Evolutionary conservation across 2,113 vertebrate species (phyloP).

Genomic region (Leptobrachium leishanense): DNA sequence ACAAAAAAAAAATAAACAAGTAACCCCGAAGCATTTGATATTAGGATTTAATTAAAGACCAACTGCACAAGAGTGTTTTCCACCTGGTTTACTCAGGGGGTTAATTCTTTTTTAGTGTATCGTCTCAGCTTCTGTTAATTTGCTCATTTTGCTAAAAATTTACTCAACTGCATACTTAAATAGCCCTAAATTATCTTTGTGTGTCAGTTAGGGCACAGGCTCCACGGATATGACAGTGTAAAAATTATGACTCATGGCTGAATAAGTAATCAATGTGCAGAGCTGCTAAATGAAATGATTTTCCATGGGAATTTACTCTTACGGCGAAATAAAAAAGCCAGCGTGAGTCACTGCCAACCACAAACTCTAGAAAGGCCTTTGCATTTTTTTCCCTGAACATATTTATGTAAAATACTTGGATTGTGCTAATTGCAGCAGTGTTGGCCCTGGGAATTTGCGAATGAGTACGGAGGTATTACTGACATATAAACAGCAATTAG

Average conservation of each 20-base stretch:
- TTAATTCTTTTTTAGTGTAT: no score
- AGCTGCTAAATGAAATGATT: conserved; percentile 19
- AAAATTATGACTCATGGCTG: conserved; percentile 30
- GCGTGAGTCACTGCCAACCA: conserved; percentile 21
- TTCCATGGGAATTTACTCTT: conserved; percentile 34
- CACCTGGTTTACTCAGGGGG: no score
- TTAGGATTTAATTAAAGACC: no score
- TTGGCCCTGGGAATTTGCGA: background rate
- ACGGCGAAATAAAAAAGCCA: background rate
- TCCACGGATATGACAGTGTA: background rate
- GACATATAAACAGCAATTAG: conserved; percentile 13
- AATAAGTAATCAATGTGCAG: conserved; percentile 13
- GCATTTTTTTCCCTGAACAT: background rate
- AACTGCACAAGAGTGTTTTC: no score
- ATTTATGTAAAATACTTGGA: conserved; percentile 3
- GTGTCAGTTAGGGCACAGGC: no score
- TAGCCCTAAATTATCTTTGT: no score
- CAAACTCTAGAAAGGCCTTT: background rate
- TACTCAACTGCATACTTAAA: no score
- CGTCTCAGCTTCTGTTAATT: no score
- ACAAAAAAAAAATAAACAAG: no score
- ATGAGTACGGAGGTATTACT: conserved; percentile 11
- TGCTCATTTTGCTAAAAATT: no score
- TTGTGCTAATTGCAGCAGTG: background rate
- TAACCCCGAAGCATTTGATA: no score